Evolutionary conservation across 2,113 vertebrate genomes (phyloP), one percentile per base, ranked within the genome.

Genomic region (Perca schrenkii): DNA sequence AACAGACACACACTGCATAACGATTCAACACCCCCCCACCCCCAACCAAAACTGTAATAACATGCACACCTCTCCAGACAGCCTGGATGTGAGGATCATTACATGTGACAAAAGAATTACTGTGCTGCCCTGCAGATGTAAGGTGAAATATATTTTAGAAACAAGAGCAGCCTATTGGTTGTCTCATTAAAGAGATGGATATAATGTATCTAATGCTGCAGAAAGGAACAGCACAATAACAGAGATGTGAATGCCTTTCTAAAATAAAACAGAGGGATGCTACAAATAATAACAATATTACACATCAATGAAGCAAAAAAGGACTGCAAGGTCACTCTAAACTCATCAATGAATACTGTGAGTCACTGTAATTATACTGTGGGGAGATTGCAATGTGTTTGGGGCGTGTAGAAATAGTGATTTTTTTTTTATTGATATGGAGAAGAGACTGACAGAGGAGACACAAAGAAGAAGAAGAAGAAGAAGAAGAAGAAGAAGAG

Each of bases 1-100:
- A 91, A 82, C 70, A 74, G 2, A 76, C 46, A 74, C 36, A 83
- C 43, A 53, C 46, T 50, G 8, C 53, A 76, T 80, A 61, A 74
- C 69, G 22, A 86, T 73, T 80, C 43, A 91, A 72, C 11, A 16
- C 50, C 31, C 49, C 15, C 15, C 22, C 49, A 43, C n/a, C n/a
- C 47, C 15, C 22, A 53, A 43, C 1, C 54, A 57, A 57, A 11
- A 28, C 58, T 8, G 5, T n/a, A 62, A 80, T 46, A 67, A 46
- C 47, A 50, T 19, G 46, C 74, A 49, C 71, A 79, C 64, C 50
- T 76, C 63, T 52, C 46, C 65, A 74, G 11, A 61, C 71, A 56
- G 69, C n/a, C 25, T 54, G 73, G n/a, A 36, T 43, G 75, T 74
- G 61, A 64, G 31, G 74, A 14, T 16, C 14, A 31, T 79, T 46